Conservation (phyloP, 1,140 invertebrate genomes). For the Panulirus ornatus region DNA sequence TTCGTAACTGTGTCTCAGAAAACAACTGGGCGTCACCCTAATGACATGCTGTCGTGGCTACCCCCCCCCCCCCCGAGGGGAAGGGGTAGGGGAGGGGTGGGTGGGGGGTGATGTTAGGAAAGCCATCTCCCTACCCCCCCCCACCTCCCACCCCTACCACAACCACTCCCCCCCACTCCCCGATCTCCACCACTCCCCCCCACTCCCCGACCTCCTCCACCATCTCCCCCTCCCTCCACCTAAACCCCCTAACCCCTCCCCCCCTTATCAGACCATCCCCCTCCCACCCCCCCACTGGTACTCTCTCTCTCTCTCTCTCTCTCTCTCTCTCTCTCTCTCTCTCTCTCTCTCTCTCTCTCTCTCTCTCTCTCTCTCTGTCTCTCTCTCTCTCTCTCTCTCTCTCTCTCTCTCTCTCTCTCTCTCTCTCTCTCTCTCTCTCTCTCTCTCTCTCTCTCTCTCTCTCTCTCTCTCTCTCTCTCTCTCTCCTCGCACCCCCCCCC, state of each 20-base stretch:
- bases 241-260: background rate
- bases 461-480: background rate
- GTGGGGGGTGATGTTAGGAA: background rate
- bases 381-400: background rate
- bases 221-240: background rate
- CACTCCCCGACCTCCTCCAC: background rate
- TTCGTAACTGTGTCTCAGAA: too few species aligned
- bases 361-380: background rate
- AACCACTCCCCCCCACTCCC: background rate
- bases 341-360: background rate
- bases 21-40: too few species aligned
- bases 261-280: background rate
- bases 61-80: too few species aligned
- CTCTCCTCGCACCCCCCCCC: background rate
- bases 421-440: constrained; percentile 12
- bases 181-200: too few species aligned
- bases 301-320: too few species aligned
- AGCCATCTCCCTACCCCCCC: background rate
- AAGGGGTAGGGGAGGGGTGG: background rate
- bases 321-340: constrained; percentile 4
- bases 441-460: background rate
- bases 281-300: too few species aligned
- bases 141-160: too few species aligned
- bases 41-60: too few species aligned
- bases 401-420: background rate